These are phyloP conservation scores for Porphyrio hochstetteri DNA, from an alignment of 2,113 vertebrate species.

Conservation along the genomic window DNA sequence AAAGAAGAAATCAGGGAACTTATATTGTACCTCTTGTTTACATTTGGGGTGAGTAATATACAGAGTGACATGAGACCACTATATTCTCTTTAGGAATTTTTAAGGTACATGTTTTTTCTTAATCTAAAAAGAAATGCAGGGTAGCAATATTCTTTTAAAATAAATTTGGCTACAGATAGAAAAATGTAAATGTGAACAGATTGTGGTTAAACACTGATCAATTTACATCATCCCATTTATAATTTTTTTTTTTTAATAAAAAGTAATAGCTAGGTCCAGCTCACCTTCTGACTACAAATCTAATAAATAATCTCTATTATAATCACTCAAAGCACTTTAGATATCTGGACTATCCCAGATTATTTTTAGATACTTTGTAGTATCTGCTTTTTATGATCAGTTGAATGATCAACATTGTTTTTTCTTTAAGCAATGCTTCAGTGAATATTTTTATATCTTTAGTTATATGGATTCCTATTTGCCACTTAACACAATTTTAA, in stretches of 20 bases:
- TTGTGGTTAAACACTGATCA: slow-evolving; percentile 16
- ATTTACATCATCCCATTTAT: slow-evolving; percentile 9
- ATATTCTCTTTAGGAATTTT: slow-evolving; percentile 26
- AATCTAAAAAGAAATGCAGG: slow-evolving; percentile 52
- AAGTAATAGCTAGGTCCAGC: not conserved
- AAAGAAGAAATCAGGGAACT: slow-evolving; percentile 69
- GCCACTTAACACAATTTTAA: slow-evolving; percentile 65
- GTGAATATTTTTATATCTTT: slow-evolving; percentile 76
- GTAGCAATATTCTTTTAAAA: slow-evolving; percentile 24
- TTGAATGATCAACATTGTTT: slow-evolving; percentile 93
- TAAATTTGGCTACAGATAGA: slow-evolving; percentile 39
- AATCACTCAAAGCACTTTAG: slow-evolving; percentile 97
- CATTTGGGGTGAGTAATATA: slow-evolving; percentile 63
- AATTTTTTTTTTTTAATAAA: not conserved
- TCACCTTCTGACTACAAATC: slow-evolving; percentile 50
- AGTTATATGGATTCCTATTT: slow-evolving; percentile 48
- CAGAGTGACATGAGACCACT: slow-evolving; percentile 63
- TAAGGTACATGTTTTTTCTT: slow-evolving; percentile 58
- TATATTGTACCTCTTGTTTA: slow-evolving; percentile 72
- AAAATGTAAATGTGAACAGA: slow-evolving; percentile 32
- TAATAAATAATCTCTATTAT: slow-evolving; percentile 60
- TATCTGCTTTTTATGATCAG: slow-evolving; percentile 95
- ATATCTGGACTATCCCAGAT: slow-evolving; percentile 92
- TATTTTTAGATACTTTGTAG: slow-evolving; percentile 88
- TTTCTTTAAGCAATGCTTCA: slow-evolving; percentile 74